Evolutionary conservation across 2,888 invertebrate genomes (phyloP).

Genomic region (Pheosia tremula): DNA sequence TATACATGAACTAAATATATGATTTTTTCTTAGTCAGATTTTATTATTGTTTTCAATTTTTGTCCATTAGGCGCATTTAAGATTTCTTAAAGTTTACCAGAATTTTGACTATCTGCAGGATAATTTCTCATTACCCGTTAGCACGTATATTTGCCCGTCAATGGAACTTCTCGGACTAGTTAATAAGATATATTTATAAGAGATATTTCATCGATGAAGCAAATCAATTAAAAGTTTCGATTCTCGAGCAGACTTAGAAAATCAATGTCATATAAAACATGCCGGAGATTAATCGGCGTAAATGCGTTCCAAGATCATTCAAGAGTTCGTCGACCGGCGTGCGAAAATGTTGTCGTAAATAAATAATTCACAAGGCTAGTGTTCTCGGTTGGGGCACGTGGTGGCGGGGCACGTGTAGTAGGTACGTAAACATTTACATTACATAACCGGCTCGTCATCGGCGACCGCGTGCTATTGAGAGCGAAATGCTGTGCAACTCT

Average conservation of each 20-base stretch:
- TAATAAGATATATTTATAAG: background rate
- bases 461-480: slow-evolving; percentile 72
- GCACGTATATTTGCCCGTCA: no score
- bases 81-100: no score
- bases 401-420: slow-evolving; percentile 76
- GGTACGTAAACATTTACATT: slow-evolving; percentile 83
- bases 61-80: no score
- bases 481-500: slow-evolving; percentile 68
- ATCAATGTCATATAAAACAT: slow-evolving; percentile 52
- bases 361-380: slow-evolving; percentile 85
- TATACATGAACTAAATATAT: no score
- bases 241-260: slow-evolving; percentile 10
- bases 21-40: no score
- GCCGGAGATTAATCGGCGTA: slow-evolving; percentile 76
- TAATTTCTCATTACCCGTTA: no score
- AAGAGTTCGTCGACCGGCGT: slow-evolving; percentile 82
- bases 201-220: background rate
- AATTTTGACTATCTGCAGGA: no score
- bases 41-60: no score
- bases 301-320: slow-evolving; percentile 81
- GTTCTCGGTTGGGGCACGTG: slow-evolving; percentile 81
- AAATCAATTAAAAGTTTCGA: background rate
- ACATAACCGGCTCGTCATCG: slow-evolving; percentile 83
- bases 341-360: slow-evolving; percentile 85
- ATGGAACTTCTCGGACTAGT: no score